Evolutionary conservation across 2,888 invertebrate species (phyloP), one percentile per base, ranked within the genome.

Genomic region (Drosophila niveifrons): DNA sequence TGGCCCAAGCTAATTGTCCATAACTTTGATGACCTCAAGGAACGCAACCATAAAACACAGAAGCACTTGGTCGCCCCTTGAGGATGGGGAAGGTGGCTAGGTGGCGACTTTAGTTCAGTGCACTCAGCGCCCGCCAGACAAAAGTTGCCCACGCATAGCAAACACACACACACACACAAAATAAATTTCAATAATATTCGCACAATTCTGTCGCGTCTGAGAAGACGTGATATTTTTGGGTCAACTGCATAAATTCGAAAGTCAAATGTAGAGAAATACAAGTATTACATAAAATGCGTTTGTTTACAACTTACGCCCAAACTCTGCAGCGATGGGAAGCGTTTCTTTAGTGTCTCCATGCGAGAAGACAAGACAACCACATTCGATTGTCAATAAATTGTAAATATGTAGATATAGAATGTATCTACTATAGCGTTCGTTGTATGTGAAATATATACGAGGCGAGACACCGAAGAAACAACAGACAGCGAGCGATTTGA

Each of bases 271-370:
- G 10, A 10, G 29, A 43, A n/a, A 34, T 36, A 10, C 29, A 43
- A n/a, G 23, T 36, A 67, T 75, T 76, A 77, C 39, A 73, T 76
- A 70, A 77, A 70, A 52, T 13, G 10, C 10, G 31, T 31, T 31
- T 74, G 68, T 18, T 59, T 51, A 48, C 23, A 59, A 92, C 93
- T 93, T 92, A 93, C 93, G 88, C 93, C 94, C 80, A 94, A 92
- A 90, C 93, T 94, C 77, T 93, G 93, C 73, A 94, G 90, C 66
- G 94, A 94, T 63, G 93, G 93, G 84, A 93, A 93, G 75, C 92
- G 92, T 88, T 93, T 93, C 82, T 93, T 93, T 80, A 93, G 91
- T 68, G 89, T 91, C 75, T 91, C 75, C 91, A 91, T 91, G 76
- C 39, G 46, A 41, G 57, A 34, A 3, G 4, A 41, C 63, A 34